These are phyloP conservation scores for Nebria ingens DNA, from an alignment of 1,140 invertebrate genomes.

Conservation along the genomic window DNA sequence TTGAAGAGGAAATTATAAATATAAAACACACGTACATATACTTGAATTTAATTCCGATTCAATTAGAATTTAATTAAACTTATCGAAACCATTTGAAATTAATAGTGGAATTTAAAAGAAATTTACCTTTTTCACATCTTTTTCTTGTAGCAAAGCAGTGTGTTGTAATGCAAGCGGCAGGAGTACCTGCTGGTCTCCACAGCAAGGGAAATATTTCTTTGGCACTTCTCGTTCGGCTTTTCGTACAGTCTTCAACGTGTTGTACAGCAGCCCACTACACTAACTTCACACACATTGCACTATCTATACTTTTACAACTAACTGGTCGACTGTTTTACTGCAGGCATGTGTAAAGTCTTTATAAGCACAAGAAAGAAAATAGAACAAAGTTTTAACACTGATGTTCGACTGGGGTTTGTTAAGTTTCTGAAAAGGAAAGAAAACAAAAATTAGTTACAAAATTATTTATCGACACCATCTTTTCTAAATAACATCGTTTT, in stretches of 20 bases:
- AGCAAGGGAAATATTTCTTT: constrained; percentile 4
- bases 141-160: background rate
- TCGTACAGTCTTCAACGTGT: constrained; percentile 2
- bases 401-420: background rate
- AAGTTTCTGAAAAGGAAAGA: too few species aligned
- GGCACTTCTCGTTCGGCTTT: background rate
- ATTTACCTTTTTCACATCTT: too few species aligned
- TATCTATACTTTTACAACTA: background rate
- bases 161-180: background rate
- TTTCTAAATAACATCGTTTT: background rate
- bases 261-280: background rate
- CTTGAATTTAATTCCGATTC: too few species aligned
- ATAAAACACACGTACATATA: too few species aligned
- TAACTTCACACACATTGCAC: too few species aligned
- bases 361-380: constrained; percentile 4
- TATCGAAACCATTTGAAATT: too few species aligned
- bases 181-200: background rate
- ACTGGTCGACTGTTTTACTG: background rate
- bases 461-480: background rate
- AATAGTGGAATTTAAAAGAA: too few species aligned
- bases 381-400: background rate
- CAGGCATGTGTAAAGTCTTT: constrained; percentile 1
- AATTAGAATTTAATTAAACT: too few species aligned
- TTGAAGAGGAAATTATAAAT: too few species aligned
- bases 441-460: too few species aligned